Evolutionary conservation across 2,113 vertebrate species (phyloP).

Genomic region (Xyliphius kryptos): DNA sequence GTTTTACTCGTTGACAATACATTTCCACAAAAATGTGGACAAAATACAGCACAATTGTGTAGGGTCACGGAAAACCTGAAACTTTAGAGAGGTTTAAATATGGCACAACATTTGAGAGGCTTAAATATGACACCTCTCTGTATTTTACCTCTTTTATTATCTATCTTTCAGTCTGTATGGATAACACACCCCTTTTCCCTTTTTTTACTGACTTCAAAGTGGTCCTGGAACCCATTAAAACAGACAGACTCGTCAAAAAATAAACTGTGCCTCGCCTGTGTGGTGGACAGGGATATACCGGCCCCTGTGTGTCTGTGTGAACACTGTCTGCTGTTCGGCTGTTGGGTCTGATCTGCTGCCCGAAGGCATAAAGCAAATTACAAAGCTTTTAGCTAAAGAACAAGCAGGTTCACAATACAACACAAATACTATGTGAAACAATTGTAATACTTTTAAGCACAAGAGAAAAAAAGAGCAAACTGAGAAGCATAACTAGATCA

Average conservation of each 20-base stretch:
- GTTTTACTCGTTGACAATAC: constrained; percentile 22
- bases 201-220: constrained; percentile 43
- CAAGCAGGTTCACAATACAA: too few species aligned
- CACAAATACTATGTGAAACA: too few species aligned
- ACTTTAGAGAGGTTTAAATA: not conserved
- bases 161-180: constrained; percentile 28
- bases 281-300: constrained; percentile 20
- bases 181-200: constrained; percentile 24
- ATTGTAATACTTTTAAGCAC: too few species aligned
- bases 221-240: constrained; percentile 45
- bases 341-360: constrained; percentile 26
- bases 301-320: constrained; percentile 29
- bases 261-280: constrained; percentile 36
- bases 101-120: too few species aligned
- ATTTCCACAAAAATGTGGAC: constrained; percentile 34
- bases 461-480: too few species aligned
- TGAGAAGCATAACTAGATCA: too few species aligned
- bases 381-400: too few species aligned
- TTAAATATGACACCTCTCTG: too few species aligned
- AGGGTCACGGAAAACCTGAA: not conserved
- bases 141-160: not conserved
- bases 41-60: constrained; percentile 23
- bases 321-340: constrained; percentile 15
- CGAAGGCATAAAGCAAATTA: constrained; percentile 56
- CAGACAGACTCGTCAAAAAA: constrained; percentile 46